Percentiles rank a stretch among this genome's conserved stretches.
phyloP scores from a whole-genome alignment of 2,797 vertebrate genomes.

The Takifugu rubripes region DNA sequence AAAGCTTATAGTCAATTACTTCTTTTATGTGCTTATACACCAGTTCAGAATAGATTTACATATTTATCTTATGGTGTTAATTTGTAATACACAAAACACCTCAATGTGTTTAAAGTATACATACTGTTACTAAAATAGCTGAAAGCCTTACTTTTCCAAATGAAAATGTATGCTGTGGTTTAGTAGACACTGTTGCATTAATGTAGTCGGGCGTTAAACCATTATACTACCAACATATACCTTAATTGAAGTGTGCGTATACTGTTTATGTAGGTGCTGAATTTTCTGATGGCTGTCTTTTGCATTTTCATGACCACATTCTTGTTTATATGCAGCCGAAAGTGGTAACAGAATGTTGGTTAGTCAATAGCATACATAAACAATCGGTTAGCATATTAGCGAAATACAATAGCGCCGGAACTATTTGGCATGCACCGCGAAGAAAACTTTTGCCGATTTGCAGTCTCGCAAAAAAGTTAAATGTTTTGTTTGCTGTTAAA shows the following conservation, averaged over 20 bases:
- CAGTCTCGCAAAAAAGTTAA: neutral
- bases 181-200: neutral
- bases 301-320: neutral
- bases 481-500: neutral
- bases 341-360: neutral
- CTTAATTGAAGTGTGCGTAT: neutral
- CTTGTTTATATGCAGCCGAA: neutral
- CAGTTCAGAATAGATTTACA: no score
- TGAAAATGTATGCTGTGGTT: no score
- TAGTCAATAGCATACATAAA: slow-evolving; percentile 5
- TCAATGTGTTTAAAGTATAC: no score
- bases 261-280: neutral
- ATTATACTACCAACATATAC: no score
- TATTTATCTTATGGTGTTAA: no score
- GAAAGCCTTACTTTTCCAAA: no score
- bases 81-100: no score
- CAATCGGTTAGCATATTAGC: slow-evolving; percentile 27
- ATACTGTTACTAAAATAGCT: no score
- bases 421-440: neutral
- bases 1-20: no score
- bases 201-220: neutral
- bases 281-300: neutral
- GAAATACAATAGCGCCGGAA: neutral
- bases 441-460: neutral
- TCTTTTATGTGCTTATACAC: no score